Evolutionary conservation across 2,888 invertebrate genomes (phyloP).

Genomic region (Thecophora atra): DNA sequence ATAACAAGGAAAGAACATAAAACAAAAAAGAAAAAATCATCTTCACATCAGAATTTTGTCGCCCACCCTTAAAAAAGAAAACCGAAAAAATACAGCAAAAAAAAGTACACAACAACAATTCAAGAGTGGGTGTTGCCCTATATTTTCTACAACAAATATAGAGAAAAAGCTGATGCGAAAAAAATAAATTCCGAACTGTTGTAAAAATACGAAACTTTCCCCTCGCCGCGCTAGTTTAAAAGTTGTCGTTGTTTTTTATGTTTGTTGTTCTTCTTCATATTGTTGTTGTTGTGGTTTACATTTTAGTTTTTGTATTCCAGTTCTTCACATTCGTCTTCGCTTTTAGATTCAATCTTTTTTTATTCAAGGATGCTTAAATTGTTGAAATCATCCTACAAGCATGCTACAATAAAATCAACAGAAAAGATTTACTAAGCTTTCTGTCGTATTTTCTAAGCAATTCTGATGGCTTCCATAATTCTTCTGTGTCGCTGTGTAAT

Average conservation of each 20-base stretch:
- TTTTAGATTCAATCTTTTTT: no score
- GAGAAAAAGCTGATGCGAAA: background rate
- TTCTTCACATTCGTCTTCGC: no score
- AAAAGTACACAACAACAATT: background rate
- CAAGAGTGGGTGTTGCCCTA: constrained; percentile 31
- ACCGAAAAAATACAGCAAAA: background rate
- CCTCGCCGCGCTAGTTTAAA: no score
- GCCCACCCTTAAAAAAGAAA: constrained; percentile 22
- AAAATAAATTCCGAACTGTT: background rate
- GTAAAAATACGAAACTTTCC: no score
- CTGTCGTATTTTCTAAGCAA: background rate
- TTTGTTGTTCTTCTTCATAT: background rate
- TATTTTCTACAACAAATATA: background rate
- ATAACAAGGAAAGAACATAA: constrained; percentile 4
- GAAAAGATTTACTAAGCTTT: constrained; percentile 8
- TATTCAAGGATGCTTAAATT: background rate
- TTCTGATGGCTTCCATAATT: background rate
- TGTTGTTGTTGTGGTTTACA: no score
- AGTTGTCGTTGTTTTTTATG: background rate
- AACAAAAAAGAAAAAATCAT: constrained; percentile 2
- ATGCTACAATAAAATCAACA: constrained; percentile 6
- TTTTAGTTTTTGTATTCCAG: background rate
- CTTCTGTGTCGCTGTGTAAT: no score
- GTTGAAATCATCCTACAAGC: constrained; percentile 20
- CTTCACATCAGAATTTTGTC: constrained; percentile 4